phyloP scores from a whole-genome alignment of 1,140 invertebrate genomes.

The Meloidogyne chitwoodi region DNA sequence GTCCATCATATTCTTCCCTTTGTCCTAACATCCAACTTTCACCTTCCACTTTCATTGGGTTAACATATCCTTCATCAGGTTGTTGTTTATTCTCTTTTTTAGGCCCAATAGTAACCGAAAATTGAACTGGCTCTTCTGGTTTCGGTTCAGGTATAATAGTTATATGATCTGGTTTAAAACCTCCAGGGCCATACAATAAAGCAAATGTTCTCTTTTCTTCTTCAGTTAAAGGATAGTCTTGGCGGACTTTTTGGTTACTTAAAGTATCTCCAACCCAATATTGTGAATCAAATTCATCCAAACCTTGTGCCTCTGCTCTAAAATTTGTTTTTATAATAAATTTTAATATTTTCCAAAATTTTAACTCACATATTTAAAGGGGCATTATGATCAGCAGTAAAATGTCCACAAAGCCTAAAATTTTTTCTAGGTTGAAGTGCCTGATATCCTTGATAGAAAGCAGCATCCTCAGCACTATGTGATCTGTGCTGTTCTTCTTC shows the following conservation, averaged over 20 bases:
- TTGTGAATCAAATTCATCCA: conserved; percentile 23
- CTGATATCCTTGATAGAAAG: conserved; percentile 44
- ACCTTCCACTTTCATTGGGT: conserved; percentile 19
- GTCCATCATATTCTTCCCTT: conserved; percentile 4
- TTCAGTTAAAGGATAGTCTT: conserved; percentile 24
- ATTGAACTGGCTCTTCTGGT: conserved; percentile 47
- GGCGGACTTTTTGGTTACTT: conserved; percentile 51
- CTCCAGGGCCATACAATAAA: conserved; percentile 38
- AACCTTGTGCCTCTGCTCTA: conserved; percentile 18
- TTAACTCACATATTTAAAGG: conserved; percentile 41
- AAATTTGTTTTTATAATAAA: background rate
- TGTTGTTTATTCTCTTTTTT: conserved; percentile 15
- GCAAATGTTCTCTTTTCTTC: conserved; percentile 47
- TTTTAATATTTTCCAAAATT: background rate
- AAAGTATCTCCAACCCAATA: conserved; percentile 53
- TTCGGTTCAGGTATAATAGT: conserved; percentile 30
- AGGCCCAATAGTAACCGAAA: conserved; percentile 46
- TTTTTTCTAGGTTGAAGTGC: conserved; percentile 42
- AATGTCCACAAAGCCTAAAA: conserved; percentile 22
- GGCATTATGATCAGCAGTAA: conserved; percentile 48
- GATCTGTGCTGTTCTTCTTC: conserved; percentile 9
- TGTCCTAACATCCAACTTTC: conserved; percentile 32
- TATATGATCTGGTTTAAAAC: conserved; percentile 52
- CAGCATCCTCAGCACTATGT: conserved; percentile 20
- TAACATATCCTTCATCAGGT: conserved; percentile 6